A percentile compares a stretch with the other conserved stretches of the same genome.
These are phyloP conservation scores for Actenoides lindsayi DNA, from an alignment of 2,113 vertebrate genomes.

Conservation along the genomic window DNA sequence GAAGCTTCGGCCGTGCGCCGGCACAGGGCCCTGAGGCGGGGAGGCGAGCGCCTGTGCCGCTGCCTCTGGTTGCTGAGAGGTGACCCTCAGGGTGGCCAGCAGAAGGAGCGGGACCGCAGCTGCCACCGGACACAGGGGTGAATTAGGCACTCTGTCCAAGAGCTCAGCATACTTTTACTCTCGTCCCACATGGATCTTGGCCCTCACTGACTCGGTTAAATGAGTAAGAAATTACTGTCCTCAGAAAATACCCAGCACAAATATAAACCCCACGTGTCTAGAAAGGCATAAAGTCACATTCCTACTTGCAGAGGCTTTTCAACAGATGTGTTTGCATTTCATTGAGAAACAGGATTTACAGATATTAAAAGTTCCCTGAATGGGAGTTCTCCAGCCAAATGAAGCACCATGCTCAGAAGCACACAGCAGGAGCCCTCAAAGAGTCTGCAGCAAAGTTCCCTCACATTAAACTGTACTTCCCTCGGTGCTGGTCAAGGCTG, in stretches of 20 bases:
- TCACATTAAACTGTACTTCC: fast-evolving
- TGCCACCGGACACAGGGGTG: fast-evolving
- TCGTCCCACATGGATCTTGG: fast-evolving
- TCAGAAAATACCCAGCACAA: background rate
- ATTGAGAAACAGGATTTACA: background rate
- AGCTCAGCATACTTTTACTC: background rate
- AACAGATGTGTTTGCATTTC: background rate
- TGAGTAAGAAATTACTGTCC: fast-evolving
- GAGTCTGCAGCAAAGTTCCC: background rate
- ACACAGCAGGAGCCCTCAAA: background rate
- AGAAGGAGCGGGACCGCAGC: no score
- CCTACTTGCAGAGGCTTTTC: background rate
- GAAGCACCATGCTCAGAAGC: fast-evolving
- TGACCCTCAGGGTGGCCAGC: no score
- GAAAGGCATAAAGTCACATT: background rate
- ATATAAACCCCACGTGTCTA: fast-evolving
- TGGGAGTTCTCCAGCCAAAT: background rate
- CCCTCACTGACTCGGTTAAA: fast-evolving
- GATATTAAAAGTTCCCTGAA: no score
- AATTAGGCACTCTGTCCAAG: fast-evolving
- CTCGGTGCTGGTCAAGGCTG: background rate
- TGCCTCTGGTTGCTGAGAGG: no score
- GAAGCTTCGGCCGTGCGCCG: no score
- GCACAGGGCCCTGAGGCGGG: no score
- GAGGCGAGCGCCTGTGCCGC: no score